These are phyloP conservation scores for Muschampia plurimacula DNA, from an alignment of 2,888 invertebrate genomes.

Conservation along the genomic window DNA sequence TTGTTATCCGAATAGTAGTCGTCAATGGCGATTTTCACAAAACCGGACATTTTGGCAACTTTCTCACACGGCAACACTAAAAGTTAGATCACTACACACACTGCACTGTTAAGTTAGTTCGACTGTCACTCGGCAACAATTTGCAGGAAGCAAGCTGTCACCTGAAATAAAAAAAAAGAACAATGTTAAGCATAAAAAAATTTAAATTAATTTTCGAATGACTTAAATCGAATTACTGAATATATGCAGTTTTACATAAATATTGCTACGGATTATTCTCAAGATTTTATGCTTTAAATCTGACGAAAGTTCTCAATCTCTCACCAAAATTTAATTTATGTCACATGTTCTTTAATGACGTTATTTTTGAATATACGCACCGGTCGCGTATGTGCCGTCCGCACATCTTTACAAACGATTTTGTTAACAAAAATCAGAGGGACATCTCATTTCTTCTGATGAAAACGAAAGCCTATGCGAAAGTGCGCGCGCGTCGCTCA, in stretches of 20 bases:
- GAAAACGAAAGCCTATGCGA: slow-evolving; percentile 80
- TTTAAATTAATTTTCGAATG: neutral
- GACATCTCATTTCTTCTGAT: slow-evolving; percentile 67
- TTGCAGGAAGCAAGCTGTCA: slow-evolving; percentile 76
- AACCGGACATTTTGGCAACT: slow-evolving; percentile 84
- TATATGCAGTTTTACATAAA: neutral
- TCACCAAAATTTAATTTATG: neutral
- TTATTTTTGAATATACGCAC: slow-evolving; percentile 16
- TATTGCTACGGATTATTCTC: neutral
- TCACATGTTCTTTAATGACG: neutral
- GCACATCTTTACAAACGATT: slow-evolving; percentile 29
- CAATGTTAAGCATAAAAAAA: neutral
- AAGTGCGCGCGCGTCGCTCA: slow-evolving; percentile 74
- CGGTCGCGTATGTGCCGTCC: slow-evolving; percentile 42
- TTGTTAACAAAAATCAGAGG: slow-evolving; percentile 44
- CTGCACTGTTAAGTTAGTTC: slow-evolving; percentile 56
- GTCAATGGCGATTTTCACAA: slow-evolving; percentile 88
- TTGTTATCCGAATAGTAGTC: slow-evolving; percentile 87
- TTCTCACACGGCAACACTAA: slow-evolving; percentile 47
- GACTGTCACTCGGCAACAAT: slow-evolving; percentile 67
- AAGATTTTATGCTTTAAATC: neutral
- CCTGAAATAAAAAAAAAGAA: slow-evolving; percentile 56
- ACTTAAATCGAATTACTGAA: neutral
- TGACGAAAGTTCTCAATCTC: neutral
- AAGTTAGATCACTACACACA: slow-evolving; percentile 62